Conservation (phyloP, 2,113 vertebrate species). For the Alosa alosa region DNA sequence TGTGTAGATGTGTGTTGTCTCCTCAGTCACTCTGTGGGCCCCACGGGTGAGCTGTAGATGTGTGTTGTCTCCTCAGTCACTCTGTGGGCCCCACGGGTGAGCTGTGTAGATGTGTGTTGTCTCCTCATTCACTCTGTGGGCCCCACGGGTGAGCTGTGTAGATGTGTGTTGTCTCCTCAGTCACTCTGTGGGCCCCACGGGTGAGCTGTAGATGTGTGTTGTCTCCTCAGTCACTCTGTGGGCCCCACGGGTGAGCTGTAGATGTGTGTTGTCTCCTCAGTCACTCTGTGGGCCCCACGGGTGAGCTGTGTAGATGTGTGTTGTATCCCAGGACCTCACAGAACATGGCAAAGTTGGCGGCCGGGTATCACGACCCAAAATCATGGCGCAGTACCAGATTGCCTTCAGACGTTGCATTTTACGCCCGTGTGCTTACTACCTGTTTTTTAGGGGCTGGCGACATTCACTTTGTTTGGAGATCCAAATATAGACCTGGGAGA, state of each 20-base stretch:
- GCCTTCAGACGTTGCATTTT: constrained; percentile 15
- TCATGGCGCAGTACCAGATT: not conserved
- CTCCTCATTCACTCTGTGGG: too few species aligned
- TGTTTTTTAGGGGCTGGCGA: constrained; percentile 56
- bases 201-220: constrained; percentile 15
- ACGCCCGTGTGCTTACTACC: constrained; percentile 54
- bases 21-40: too few species aligned
- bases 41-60: not conserved
- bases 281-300: constrained; percentile 31
- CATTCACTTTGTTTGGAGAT: constrained; percentile 60
- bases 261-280: constrained; percentile 3
- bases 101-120: constrained; percentile 23
- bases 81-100: constrained; percentile 28
- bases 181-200: too few species aligned
- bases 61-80: constrained; percentile 42
- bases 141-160: too few species aligned
- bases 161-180: too few species aligned
- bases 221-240: constrained; percentile 33
- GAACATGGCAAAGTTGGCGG: not conserved
- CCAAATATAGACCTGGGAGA: constrained; percentile 66
- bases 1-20: too few species aligned
- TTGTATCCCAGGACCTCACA: constrained; percentile 22
- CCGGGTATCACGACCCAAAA: too few species aligned
- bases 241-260: constrained; percentile 16
- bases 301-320: constrained; percentile 25